Evolutionary conservation across 2,113 vertebrate genomes (phyloP).

Genomic region (Urocynchramus pylzowi): DNA sequence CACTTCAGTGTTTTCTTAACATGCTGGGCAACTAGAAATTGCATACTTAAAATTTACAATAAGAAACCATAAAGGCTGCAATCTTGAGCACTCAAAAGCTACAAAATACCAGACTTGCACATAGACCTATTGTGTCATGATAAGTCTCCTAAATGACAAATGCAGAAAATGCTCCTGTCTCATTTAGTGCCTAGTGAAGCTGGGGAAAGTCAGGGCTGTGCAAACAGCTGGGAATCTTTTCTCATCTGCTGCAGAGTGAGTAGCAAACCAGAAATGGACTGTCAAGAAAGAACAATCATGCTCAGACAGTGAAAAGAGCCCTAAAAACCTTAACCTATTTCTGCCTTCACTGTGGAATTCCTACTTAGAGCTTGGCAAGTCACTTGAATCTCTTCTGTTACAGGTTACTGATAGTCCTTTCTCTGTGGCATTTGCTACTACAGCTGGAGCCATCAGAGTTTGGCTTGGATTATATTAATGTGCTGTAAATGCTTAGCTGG

Average conservation of each 20-base stretch:
- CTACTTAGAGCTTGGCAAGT: not conserved
- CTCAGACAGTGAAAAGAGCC: not conserved
- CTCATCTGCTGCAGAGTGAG: not conserved
- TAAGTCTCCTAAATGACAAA: not conserved
- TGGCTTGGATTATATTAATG: not conserved
- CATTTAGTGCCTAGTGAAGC: not conserved
- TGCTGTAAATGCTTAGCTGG: not conserved
- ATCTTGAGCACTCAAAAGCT: not conserved
- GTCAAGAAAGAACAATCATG: not conserved
- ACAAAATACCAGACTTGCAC: not conserved
- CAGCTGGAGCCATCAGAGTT: not conserved
- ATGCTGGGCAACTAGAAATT: not conserved
- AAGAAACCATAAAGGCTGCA: not conserved
- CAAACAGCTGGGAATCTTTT: not conserved
- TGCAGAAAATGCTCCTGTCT: not conserved
- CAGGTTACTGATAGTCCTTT: not conserved
- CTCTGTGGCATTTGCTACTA: not conserved
- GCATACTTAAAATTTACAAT: not conserved
- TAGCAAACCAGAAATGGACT: not conserved
- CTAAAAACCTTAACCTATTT: not conserved
- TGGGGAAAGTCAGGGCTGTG: not conserved
- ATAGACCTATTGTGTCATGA: not conserved
- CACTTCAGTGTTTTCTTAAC: not conserved
- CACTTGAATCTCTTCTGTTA: not conserved
- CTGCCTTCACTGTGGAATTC: not conserved